Evolutionary conservation across 2,888 invertebrate species (phyloP).

Genomic region (Bombylius discolor): DNA sequence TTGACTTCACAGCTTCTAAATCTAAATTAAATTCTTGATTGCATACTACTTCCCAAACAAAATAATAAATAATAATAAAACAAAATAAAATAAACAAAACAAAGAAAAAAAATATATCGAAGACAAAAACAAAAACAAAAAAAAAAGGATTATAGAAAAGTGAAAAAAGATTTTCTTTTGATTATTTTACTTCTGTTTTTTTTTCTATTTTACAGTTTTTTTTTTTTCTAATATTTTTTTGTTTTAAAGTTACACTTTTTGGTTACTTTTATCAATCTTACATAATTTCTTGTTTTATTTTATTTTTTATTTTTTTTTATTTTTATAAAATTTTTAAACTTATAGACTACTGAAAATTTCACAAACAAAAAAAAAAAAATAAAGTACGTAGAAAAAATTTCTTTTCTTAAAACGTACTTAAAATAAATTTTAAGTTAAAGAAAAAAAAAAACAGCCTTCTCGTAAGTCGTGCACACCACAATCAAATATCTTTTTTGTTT

Average conservation of each 20-base stretch:
- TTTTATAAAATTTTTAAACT: no score
- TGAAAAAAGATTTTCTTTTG: background rate
- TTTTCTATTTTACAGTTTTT: background rate
- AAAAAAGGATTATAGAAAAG: no score
- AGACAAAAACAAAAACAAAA: no score
- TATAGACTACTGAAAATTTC: no score
- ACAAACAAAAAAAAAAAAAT: no score
- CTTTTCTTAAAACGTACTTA: no score
- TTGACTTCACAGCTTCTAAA: slow-evolving; percentile 21
- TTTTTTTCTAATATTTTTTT: background rate
- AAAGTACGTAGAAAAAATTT: no score
- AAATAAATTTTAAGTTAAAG: no score
- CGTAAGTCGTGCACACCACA: background rate
- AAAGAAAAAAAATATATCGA: background rate
- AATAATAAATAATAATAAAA: background rate
- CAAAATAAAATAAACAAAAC: background rate
- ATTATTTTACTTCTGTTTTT: slow-evolving; percentile 1
- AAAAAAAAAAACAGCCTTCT: no score
- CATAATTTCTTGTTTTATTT: no score
- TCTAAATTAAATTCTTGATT: slow-evolving; percentile 20
- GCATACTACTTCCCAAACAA: slow-evolving; percentile 9
- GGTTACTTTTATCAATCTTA: background rate
- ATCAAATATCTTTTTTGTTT: no score
- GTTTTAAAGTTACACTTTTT: background rate
- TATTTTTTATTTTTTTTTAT: no score